Evolutionary conservation across 1,140 invertebrate genomes (phyloP).

Genomic region (Hermatobates lingyangjiaoensis): DNA sequence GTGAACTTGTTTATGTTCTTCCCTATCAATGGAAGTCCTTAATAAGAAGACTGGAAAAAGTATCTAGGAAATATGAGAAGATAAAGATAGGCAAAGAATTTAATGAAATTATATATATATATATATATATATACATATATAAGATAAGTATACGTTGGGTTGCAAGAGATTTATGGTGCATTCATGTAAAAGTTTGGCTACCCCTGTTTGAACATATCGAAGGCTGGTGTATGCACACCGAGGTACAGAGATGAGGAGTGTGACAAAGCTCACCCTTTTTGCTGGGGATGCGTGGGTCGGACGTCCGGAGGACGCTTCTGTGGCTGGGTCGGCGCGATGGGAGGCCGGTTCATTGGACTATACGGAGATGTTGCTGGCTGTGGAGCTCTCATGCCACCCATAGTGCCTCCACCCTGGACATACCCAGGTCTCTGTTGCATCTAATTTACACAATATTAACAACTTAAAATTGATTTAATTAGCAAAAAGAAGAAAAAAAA

Average conservation of each 20-base stretch:
- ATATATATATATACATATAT: too few relatives aligned
- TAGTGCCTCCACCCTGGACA: constrained; percentile 15
- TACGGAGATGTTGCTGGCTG: constrained; percentile 30
- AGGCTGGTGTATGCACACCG: constrained; percentile 13
- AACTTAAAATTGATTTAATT: neutral
- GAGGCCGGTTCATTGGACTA: constrained; percentile 35
- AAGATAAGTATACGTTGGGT: neutral
- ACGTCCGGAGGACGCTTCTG: constrained; percentile 39
- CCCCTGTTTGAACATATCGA: constrained; percentile 6
- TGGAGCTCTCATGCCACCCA: constrained; percentile 28
- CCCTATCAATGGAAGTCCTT: too few relatives aligned
- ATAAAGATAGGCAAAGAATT: too few relatives aligned
- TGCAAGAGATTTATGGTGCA: neutral
- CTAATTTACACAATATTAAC: constrained; percentile 15
- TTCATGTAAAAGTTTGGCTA: constrained; percentile 8
- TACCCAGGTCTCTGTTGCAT: constrained; percentile 27
- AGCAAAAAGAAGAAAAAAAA: constrained; percentile 20
- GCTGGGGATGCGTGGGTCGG: constrained; percentile 34
- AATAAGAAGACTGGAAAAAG: too few relatives aligned
- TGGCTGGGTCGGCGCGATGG: constrained; percentile 29
- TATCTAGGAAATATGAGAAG: too few relatives aligned
- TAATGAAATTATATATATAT: too few relatives aligned
- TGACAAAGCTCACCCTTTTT: constrained; percentile 13
- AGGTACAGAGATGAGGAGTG: constrained; percentile 11
- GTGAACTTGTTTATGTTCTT: too few relatives aligned